Percentiles rank a stretch among this genome's conserved stretches.
Evolutionary conservation across 1,140 invertebrate species (phyloP).

Genomic region (Heliothis virescens): DNA sequence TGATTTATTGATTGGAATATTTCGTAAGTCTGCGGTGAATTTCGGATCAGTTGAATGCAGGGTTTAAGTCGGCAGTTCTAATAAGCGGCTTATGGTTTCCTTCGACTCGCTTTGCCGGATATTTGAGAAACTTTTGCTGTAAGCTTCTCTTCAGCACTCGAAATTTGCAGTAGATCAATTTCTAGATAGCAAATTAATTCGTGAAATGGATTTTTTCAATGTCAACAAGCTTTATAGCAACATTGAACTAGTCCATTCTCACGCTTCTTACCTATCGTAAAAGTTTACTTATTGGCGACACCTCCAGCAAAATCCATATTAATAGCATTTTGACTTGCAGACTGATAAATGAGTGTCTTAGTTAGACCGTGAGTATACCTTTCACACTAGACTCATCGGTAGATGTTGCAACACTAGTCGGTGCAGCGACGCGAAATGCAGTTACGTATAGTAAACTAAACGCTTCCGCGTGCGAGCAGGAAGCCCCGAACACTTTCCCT

Average conservation of each 20-base stretch:
- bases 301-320: neutral
- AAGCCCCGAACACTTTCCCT: conserved; percentile 82
- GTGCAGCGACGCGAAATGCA: conserved; percentile 64
- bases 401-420: conserved; percentile 41
- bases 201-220: neutral
- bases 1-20: conserved; percentile 21
- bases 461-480: conserved; percentile 83
- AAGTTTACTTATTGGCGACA: neutral
- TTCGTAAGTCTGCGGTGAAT: conserved; percentile 6
- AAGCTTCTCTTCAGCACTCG: neutral
- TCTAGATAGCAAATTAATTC: neutral
- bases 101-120: neutral
- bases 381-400: conserved; percentile 43
- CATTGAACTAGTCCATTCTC: neutral
- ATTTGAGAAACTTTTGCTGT: conserved; percentile 16
- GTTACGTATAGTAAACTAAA: conserved; percentile 76
- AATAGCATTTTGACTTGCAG: conserved; percentile 24
- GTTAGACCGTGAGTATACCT: conserved; percentile 10
- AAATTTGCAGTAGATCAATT: neutral
- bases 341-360: conserved; percentile 33
- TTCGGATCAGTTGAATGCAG: conserved; percentile 12
- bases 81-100: conserved; percentile 28
- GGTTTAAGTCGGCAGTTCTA: neutral
- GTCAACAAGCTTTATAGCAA: neutral
- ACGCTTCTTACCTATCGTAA: neutral